Base-by-base conservation (phyloP, 2,113 vertebrate genomes). In the Tamias sibiricus region DNA sequence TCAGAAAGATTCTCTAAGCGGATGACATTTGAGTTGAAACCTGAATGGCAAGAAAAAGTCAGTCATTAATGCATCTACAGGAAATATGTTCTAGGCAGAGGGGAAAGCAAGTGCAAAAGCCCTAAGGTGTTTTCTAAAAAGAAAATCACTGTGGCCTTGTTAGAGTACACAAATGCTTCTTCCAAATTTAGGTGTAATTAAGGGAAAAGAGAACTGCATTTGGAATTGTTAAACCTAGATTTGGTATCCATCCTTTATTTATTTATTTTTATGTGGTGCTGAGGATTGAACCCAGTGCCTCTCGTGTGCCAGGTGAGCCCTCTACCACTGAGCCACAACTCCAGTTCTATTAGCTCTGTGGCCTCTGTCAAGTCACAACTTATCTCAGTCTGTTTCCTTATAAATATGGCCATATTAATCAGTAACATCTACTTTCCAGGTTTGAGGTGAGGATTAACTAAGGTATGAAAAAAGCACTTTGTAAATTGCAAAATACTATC, bases 1-100 rank as follows among this genome's bases (percentile, higher is more conserved):
- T 80, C 88, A 54, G 57, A 94, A 95, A 81, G 26, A 57, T 96
- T 94, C 68, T 91, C 68, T 95, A 85, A 90, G 49, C 71, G 90
- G 64, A 87, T 87, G 90, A 66, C 88, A 80, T 83, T 75, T 69
- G 71, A 79, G 22, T 64, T 93, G 66, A 80, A n/a, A 93, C 81
- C 19, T 85, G 57, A 85, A 74, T 71, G 80, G 76, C 37, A 80
- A 83, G 69, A 84, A 83, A 90, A 89, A 64, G 66, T 69, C 28
- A 42, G 28, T 83, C 44, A 86, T 79, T 66, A 57, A 42, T 74
- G 93, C 81, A 82, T 88, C 77, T 91, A 75, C 44, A 97, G 68
- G 37, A 89, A 93, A 68, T 64, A 96, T 82, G 40, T 72, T 93
- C 37, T 52, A 88, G 83, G 37, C 49, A 87, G 62, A 92, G 52